These are phyloP conservation scores for Antennarius striatus DNA, from an alignment of 2,113 vertebrate species.

Conservation along the genomic window DNA sequence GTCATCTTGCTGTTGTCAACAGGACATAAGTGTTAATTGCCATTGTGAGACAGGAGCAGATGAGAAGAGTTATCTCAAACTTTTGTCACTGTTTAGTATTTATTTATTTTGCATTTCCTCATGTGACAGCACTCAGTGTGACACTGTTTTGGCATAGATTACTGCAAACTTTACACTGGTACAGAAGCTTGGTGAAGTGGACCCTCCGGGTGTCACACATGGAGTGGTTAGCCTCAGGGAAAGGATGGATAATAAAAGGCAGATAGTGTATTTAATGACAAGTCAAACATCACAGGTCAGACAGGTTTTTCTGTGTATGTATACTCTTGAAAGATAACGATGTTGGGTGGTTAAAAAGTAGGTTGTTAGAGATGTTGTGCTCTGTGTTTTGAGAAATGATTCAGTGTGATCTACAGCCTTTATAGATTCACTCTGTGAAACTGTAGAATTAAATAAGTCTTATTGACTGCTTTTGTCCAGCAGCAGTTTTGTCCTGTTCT, in stretches of 20 bases:
- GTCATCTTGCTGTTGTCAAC: no score
- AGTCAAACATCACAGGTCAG: conserved; percentile 48
- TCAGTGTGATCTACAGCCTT: background rate
- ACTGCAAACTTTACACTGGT: conserved; percentile 37
- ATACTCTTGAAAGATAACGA: background rate
- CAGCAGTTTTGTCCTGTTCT: conserved; percentile 61
- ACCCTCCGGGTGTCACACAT: conserved; percentile 52
- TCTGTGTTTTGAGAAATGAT: conserved; percentile 15
- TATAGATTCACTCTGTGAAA: background rate
- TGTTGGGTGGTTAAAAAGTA: conserved; percentile 27
- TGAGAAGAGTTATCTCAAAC: no score
- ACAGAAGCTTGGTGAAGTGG: conserved; percentile 28
- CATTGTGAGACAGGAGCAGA: no score
- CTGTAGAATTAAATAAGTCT: conserved; percentile 1
- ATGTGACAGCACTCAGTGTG: background rate
- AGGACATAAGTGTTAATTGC: no score
- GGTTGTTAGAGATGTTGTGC: background rate
- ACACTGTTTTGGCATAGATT: background rate
- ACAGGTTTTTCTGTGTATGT: conserved; percentile 37
- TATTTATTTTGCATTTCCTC: background rate
- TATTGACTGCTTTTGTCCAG: conserved; percentile 52
- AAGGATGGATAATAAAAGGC: conserved; percentile 32
- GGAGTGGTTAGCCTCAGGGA: conserved; percentile 30
- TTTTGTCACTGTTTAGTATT: no score
- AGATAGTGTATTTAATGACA: conserved; percentile 44